Evolutionary conservation across 2,797 vertebrate genomes (phyloP).

Genomic region (Danio aesculapii): DNA sequence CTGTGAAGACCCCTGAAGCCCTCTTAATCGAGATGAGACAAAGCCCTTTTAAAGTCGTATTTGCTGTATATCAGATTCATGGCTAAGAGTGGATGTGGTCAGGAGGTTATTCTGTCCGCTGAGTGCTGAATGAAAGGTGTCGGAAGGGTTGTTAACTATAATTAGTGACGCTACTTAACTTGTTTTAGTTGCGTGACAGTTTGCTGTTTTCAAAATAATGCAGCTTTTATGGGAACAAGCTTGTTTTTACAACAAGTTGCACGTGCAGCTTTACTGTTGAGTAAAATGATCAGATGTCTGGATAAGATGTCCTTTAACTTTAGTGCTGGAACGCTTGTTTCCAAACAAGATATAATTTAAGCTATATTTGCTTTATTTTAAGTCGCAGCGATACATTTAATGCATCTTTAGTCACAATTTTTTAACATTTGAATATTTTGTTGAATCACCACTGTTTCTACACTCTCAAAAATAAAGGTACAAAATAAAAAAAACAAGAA

Average conservation of each 20-base stretch:
- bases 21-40: conserved; percentile 1
- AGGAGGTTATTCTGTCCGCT: not conserved
- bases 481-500: no score
- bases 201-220: not conserved
- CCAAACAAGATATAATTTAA: no score
- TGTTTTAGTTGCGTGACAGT: not conserved
- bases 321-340: not conserved
- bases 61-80: not conserved
- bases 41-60: not conserved
- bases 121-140: not conserved
- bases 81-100: not conserved
- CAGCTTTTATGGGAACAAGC: not conserved
- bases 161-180: not conserved
- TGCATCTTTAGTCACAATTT: not conserved
- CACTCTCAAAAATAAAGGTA: no score
- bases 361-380: not conserved
- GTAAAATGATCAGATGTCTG: no score
- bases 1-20: conserved; percentile 5
- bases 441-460: not conserved
- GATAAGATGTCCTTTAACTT: no score
- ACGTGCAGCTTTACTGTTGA: not conserved
- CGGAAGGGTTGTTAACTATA: not conserved
- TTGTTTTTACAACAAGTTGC: not conserved
- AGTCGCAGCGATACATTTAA: not conserved
- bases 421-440: not conserved